Percentiles rank a stretch among this genome's conserved stretches.
These are phyloP conservation scores for Hirtodrosophila confusa DNA, from an alignment of 2,888 invertebrate species.

Conservation along the genomic window DNA sequence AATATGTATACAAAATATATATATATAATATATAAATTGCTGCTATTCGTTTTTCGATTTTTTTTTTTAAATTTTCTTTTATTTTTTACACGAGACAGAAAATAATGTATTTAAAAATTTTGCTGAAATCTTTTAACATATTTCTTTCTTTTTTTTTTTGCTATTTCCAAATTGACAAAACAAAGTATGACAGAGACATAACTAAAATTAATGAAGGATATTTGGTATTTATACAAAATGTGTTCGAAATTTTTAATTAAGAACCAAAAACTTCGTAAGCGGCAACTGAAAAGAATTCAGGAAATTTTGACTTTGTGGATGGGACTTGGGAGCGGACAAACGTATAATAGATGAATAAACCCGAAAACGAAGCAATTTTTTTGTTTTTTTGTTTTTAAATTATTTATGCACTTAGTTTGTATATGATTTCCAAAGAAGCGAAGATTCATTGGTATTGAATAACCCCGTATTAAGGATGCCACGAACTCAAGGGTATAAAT, in stretches of 20 bases:
- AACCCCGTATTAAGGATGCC: too few relatives aligned
- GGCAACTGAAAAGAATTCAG: conserved; percentile 34
- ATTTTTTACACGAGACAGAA: conserved; percentile 37
- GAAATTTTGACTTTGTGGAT: conserved; percentile 34
- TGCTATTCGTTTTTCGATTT: conserved; percentile 48
- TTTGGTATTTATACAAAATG: conserved; percentile 61
- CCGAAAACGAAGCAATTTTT: conserved; percentile 24
- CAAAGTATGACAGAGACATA: conserved; percentile 65
- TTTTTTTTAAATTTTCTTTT: conserved; percentile 31
- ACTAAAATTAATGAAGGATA: conserved; percentile 59
- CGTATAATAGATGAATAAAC: conserved; percentile 45
- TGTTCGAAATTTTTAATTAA: conserved; percentile 39
- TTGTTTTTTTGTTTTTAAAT: neutral
- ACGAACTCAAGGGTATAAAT: conserved; percentile 3
- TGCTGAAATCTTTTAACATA: conserved; percentile 57
- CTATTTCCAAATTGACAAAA: conserved; percentile 58
- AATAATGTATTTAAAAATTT: conserved; percentile 40
- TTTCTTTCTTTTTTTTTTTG: conserved; percentile 28
- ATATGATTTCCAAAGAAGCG: conserved; percentile 51
- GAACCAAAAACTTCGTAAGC: conserved; percentile 32
- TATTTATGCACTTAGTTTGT: conserved; percentile 24
- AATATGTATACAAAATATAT: conserved; percentile 75
- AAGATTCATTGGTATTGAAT: neutral
- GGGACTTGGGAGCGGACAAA: conserved; percentile 58
- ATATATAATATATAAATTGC: conserved; percentile 66